Percentiles rank a stretch among this genome's conserved stretches.
Conservation (phyloP, 2,113 vertebrate species). For the Echinops telfairi region DNA sequence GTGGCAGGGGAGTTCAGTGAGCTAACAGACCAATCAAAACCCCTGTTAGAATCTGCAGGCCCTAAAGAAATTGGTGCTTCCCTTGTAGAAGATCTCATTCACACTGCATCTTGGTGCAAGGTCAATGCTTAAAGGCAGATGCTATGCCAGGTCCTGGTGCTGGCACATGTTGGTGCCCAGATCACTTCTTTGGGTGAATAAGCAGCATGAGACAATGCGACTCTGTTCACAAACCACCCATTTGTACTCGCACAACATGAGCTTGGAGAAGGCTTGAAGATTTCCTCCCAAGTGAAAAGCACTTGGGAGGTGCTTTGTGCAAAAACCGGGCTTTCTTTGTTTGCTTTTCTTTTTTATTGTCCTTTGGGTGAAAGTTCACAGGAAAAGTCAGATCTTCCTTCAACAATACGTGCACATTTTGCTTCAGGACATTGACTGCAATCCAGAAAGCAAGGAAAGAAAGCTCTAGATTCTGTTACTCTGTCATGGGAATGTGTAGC, state of each 20-base stretch:
- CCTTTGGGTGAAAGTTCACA: too few relatives aligned
- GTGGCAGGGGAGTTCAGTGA: neutral
- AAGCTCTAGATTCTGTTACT: accelerated
- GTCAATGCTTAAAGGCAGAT: slow-evolving; percentile 35
- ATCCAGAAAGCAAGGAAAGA: neutral
- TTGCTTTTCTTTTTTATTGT: too few relatives aligned
- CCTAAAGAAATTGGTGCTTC: neutral
- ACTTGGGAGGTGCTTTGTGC: neutral
- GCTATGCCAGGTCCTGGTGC: neutral
- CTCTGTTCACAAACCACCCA: neutral
- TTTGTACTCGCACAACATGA: neutral
- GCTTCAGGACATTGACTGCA: too few relatives aligned
- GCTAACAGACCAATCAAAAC: neutral
- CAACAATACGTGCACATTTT: too few relatives aligned
- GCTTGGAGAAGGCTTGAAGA: neutral
- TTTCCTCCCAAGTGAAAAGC: neutral
- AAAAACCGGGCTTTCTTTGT: neutral
- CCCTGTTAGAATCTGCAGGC: neutral
- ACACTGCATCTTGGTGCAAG: neutral
- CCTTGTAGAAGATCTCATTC: neutral
- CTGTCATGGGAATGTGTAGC: neutral
- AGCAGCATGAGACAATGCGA: neutral
- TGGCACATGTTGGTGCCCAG: neutral
- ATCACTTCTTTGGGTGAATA: neutral
- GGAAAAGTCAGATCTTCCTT: too few relatives aligned